Conservation (phyloP, 2,888 invertebrate genomes). For the Patella depressa region DNA sequence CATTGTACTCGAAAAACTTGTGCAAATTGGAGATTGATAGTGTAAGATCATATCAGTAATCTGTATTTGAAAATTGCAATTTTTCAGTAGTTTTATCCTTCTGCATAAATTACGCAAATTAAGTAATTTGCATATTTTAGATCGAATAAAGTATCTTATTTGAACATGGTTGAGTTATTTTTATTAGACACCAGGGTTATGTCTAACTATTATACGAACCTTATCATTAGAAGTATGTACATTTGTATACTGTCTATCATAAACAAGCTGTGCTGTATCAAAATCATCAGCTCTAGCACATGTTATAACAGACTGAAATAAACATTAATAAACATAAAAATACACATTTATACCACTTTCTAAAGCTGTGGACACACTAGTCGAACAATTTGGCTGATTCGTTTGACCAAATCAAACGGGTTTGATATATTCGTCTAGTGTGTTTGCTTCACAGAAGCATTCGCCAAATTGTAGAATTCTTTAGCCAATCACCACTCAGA, state of each 20-base stretch:
- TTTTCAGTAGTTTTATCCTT: background rate
- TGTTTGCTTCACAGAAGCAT: too few species aligned
- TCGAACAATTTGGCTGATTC: too few species aligned
- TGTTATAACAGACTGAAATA: background rate
- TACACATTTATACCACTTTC: background rate
- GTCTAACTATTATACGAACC: background rate
- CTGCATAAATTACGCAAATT: background rate
- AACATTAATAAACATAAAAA: background rate
- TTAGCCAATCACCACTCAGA: too few species aligned
- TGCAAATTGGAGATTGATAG: too few species aligned
- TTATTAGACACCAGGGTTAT: background rate
- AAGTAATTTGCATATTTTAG: background rate
- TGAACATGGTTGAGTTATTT: background rate
- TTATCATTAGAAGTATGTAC: background rate
- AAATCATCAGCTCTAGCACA: background rate
- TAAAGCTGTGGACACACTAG: background rate
- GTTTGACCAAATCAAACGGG: background rate
- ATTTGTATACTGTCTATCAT: background rate
- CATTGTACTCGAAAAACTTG: too few species aligned
- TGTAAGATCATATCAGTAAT: too few species aligned
- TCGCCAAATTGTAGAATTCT: too few species aligned
- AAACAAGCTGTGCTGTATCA: background rate
- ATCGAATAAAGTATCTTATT: background rate
- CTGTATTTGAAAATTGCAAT: too few species aligned
- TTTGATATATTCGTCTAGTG: background rate